A percentile compares a stretch with the other conserved stretches of the same genome.
Conservation (phyloP, 2,113 vertebrate species). For the Vulpes vulpes region DNA sequence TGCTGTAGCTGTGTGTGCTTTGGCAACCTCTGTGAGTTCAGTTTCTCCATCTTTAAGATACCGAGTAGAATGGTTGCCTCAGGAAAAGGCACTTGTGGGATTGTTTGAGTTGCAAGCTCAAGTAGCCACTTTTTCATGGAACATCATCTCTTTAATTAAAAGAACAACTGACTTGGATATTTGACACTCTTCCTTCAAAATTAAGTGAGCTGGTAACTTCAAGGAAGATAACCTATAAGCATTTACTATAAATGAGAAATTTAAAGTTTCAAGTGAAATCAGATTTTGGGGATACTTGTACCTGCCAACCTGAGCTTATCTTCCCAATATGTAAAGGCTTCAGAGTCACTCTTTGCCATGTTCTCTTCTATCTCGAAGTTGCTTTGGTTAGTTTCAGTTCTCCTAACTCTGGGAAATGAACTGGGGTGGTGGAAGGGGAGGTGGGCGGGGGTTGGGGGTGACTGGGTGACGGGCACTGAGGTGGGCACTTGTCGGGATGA, state of each 20-base stretch:
- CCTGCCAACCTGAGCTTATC: background rate
- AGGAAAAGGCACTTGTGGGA: background rate
- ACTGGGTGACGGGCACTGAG: no score
- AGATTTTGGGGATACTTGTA: background rate
- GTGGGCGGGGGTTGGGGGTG: no score
- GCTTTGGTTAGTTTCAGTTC: slow-evolving; percentile 34
- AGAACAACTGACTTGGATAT: slow-evolving; percentile 22
- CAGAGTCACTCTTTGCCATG: background rate
- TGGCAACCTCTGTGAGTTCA: slow-evolving; percentile 9
- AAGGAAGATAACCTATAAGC: slow-evolving; percentile 2
- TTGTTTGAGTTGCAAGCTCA: background rate
- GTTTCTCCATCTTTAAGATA: slow-evolving; percentile 39
- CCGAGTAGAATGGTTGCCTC: background rate
- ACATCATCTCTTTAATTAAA: background rate
- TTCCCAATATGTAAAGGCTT: background rate
- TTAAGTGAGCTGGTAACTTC: slow-evolving; percentile 15
- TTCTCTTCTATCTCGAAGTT: slow-evolving; percentile 20
- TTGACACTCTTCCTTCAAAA: slow-evolving; percentile 8
- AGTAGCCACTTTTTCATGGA: background rate
- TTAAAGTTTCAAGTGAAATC: slow-evolving; percentile 24
- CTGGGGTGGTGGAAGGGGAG: no score
- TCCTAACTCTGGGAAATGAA: no score
- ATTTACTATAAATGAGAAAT: slow-evolving; percentile 45
- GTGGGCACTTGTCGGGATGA: no score
- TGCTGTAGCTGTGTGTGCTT: background rate